These are phyloP conservation scores for Colossoma macropomum DNA, from an alignment of 2,113 vertebrate species.

Conservation along the genomic window DNA sequence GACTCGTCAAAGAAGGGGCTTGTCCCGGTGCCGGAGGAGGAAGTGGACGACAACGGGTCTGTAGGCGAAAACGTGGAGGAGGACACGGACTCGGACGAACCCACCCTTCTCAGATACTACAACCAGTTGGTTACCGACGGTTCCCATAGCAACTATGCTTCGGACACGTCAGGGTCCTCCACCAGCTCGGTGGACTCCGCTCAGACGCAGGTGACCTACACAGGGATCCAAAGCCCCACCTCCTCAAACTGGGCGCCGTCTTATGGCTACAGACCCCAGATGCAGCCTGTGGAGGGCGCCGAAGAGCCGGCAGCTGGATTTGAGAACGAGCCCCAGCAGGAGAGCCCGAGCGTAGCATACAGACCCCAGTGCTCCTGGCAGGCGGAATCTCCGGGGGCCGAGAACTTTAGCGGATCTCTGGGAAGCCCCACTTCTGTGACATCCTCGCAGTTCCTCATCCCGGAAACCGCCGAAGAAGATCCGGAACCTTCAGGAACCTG, in stretches of 20 bases:
- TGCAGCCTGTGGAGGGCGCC: slow-evolving; percentile 63
- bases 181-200: slow-evolving; percentile 76
- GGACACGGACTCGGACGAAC: slow-evolving; percentile 81
- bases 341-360: slow-evolving; percentile 78
- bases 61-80: slow-evolving; percentile 70
- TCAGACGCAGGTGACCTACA: slow-evolving; percentile 88
- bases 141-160: slow-evolving; percentile 66
- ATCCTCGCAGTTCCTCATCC: slow-evolving; percentile 94
- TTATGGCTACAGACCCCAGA: slow-evolving; percentile 79
- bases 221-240: slow-evolving; percentile 88
- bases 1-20: slow-evolving; percentile 80
- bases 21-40: slow-evolving; percentile 81
- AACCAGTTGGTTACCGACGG: slow-evolving; percentile 88
- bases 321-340: slow-evolving; percentile 56
- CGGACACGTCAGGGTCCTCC: slow-evolving; percentile 78
- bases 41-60: slow-evolving; percentile 59
- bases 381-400: slow-evolving; percentile 80
- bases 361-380: slow-evolving; percentile 90
- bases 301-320: slow-evolving; percentile 24
- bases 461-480: slow-evolving; percentile 78
- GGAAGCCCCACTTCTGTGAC: slow-evolving; percentile 93
- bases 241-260: slow-evolving; percentile 58
- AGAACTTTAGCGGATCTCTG: slow-evolving; percentile 80
- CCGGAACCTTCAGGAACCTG: slow-evolving; percentile 77
- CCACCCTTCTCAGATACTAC: slow-evolving; percentile 83